A percentile compares a stretch with the other conserved stretches of the same genome.
phyloP scores from a whole-genome alignment of 2,113 vertebrate genomes.

The Sinosuthora webbiana region DNA sequence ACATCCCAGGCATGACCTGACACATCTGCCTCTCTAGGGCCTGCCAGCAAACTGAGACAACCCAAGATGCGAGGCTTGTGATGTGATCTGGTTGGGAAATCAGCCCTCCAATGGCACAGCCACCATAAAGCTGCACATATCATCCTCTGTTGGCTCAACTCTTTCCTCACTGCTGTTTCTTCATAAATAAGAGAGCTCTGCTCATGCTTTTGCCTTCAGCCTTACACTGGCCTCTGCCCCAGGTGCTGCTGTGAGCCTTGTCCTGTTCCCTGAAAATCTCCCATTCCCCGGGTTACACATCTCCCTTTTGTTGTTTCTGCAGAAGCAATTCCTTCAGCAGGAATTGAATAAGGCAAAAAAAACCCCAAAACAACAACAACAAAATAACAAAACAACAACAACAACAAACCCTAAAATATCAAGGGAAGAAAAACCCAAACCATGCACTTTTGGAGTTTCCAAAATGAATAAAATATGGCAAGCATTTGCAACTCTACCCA shows the following conservation, averaged over 20 bases:
- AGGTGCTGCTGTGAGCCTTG: background rate
- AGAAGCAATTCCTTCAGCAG: background rate
- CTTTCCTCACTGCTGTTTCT: background rate
- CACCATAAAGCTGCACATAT: rapidly evolving
- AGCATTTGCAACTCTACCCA: background rate
- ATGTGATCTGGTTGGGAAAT: rapidly evolving
- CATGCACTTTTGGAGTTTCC: background rate
- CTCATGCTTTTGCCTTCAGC: background rate
- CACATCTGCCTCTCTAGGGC: background rate
- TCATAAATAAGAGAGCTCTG: background rate
- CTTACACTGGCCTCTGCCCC: background rate
- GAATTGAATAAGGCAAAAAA: background rate
- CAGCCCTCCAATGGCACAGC: background rate
- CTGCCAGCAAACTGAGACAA: background rate
- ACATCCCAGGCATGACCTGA: rapidly evolving
- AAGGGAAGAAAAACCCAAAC: background rate
- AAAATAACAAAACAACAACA: background rate
- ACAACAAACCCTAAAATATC: background rate
- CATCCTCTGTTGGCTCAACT: background rate
- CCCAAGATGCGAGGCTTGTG: background rate
- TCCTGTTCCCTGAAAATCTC: background rate
- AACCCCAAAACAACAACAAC: background rate
- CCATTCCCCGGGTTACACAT: background rate
- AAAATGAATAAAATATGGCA: background rate
- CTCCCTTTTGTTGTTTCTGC: background rate